Conservation (phyloP, 2,797 vertebrate genomes). For the Pitangus sulphuratus region DNA sequence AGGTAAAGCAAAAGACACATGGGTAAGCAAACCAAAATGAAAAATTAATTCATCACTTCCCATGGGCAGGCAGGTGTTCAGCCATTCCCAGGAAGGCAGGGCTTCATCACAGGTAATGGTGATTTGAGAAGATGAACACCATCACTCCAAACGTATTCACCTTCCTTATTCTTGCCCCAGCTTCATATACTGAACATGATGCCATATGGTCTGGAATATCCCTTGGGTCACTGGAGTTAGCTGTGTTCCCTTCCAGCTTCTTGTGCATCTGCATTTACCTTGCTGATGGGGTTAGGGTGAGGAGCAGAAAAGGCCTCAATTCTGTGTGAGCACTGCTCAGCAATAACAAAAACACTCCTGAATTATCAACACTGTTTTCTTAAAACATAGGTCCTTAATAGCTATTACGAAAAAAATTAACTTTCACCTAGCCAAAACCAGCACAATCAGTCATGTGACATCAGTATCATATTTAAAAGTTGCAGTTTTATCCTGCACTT, state of each 20-base stretch:
- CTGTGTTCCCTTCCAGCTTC: background rate
- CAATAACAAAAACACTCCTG: background rate
- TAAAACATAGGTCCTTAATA: background rate
- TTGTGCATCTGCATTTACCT: background rate
- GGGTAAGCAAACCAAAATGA: background rate
- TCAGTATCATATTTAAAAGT: constrained; percentile 22
- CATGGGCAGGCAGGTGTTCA: background rate
- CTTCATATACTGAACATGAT: background rate
- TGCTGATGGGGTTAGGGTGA: background rate
- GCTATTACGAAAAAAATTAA: background rate
- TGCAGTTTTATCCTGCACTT: background rate
- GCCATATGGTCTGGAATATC: background rate
- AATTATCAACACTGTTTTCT: background rate
- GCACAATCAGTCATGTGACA: constrained; percentile 13
- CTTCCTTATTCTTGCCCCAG: background rate
- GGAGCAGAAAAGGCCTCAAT: background rate
- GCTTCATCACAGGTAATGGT: background rate
- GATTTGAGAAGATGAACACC: background rate
- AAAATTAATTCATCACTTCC: background rate
- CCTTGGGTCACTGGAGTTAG: background rate
- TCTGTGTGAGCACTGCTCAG: background rate
- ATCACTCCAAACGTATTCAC: background rate
- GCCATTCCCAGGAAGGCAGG: background rate
- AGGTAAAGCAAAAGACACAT: background rate
- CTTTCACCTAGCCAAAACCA: background rate